A percentile compares a stretch with the other conserved stretches of the same genome.
Conservation (phyloP, 2,113 vertebrate species). For the Zosterops pallidus region DNA sequence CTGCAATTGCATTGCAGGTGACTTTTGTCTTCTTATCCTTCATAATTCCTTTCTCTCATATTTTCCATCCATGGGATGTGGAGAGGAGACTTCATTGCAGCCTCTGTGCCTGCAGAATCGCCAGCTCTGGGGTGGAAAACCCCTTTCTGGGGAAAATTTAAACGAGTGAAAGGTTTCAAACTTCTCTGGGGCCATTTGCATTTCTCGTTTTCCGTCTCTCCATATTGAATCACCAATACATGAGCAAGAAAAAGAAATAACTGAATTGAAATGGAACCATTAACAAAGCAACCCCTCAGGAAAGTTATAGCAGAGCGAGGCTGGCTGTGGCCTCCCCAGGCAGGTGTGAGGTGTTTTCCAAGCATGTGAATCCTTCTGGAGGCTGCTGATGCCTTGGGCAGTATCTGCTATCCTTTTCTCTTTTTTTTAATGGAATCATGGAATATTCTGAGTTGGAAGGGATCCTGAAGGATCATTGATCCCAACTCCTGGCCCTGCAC, state of each 20-base stretch:
- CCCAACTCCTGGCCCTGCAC: neutral
- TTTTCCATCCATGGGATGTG: neutral
- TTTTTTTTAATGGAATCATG: neutral
- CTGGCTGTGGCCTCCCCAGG: neutral
- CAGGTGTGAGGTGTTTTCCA: neutral
- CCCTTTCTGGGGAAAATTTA: neutral
- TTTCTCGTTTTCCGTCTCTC: neutral
- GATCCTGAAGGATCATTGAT: neutral
- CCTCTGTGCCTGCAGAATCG: rapidly evolving
- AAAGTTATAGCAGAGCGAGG: rapidly evolving
- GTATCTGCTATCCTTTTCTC: neutral
- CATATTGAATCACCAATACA: neutral
- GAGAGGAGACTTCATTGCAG: neutral
- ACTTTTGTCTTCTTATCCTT: neutral
- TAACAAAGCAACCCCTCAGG: too few species aligned
- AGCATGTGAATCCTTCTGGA: neutral
- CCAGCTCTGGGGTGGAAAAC: neutral
- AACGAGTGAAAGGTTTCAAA: neutral
- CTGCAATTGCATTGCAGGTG: neutral
- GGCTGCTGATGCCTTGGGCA: neutral
- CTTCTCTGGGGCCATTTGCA: neutral
- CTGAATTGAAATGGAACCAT: neutral
- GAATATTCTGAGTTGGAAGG: neutral
- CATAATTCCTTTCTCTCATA: neutral
- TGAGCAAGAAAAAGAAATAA: neutral